Conservation (phyloP, 2,888 invertebrate genomes). For the Periphyllus acericola region DNA sequence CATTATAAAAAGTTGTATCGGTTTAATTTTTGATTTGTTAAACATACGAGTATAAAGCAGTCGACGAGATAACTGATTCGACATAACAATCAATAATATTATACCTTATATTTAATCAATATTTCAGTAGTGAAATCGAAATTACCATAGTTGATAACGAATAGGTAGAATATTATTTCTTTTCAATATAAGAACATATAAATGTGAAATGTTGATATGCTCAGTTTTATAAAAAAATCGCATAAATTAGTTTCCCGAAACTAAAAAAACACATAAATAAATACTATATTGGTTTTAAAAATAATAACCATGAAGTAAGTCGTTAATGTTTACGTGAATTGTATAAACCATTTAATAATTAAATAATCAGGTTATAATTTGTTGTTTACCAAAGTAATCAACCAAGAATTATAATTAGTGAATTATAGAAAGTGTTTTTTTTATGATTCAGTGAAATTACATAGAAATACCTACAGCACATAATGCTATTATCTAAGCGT, state of each 20-base stretch:
- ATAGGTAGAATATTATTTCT: too few relatives aligned
- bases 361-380: neutral
- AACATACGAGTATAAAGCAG: too few relatives aligned
- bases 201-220: too few relatives aligned
- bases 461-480: neutral
- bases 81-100: too few relatives aligned
- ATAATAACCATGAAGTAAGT: neutral
- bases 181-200: too few relatives aligned
- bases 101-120: too few relatives aligned
- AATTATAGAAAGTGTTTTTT: neutral
- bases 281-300: neutral
- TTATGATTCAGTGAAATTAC: neutral
- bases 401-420: neutral
- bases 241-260: neutral
- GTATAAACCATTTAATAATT: neutral
- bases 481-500: neutral
- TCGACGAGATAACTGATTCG: too few relatives aligned
- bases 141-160: too few relatives aligned
- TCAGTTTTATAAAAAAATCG: neutral
- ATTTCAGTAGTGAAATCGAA: too few relatives aligned
- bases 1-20: neutral
- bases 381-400: neutral
- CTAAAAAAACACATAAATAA: neutral
- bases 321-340: neutral
- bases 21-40: neutral